A percentile compares a stretch with the other conserved stretches of the same genome.
phyloP scores from a whole-genome alignment of 2,113 vertebrate genomes.

The Pseudopipra pipra region DNA sequence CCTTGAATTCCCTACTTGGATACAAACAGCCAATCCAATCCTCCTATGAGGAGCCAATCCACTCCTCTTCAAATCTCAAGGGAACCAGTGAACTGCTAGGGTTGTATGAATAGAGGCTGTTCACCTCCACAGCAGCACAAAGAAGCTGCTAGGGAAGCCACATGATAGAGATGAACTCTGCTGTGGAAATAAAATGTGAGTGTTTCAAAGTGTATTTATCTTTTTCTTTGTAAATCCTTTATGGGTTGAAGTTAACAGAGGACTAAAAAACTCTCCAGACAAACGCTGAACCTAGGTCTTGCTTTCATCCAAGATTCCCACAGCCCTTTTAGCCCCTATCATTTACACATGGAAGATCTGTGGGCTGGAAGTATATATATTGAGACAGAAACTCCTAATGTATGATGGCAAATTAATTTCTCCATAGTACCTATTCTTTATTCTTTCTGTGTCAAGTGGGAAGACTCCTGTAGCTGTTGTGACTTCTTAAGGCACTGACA shows the following conservation, averaged over 20 bases:
- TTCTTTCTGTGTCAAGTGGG: background rate
- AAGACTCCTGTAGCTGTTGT: background rate
- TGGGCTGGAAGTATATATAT: background rate
- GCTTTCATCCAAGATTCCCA: background rate
- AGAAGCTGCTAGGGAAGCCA: background rate
- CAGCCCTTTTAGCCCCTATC: background rate
- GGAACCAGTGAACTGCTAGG: background rate
- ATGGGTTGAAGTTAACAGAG: background rate
- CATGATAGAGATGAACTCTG: background rate
- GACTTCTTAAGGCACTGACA: background rate
- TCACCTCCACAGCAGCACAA: background rate
- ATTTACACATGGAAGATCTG: background rate
- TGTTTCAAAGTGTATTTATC: background rate
- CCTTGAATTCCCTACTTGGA: conserved; percentile 22
- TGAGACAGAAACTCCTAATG: background rate
- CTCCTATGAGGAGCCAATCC: background rate
- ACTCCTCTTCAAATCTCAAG: background rate
- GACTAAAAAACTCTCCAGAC: background rate
- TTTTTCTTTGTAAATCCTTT: background rate
- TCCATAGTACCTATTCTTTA: background rate
- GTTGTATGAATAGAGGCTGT: background rate
- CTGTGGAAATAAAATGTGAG: background rate
- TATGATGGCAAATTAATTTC: background rate
- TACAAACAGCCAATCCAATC: background rate
- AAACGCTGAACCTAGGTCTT: background rate